Conservation (phyloP, 2,888 invertebrate genomes). For the Neoscelio sp. region DNA sequence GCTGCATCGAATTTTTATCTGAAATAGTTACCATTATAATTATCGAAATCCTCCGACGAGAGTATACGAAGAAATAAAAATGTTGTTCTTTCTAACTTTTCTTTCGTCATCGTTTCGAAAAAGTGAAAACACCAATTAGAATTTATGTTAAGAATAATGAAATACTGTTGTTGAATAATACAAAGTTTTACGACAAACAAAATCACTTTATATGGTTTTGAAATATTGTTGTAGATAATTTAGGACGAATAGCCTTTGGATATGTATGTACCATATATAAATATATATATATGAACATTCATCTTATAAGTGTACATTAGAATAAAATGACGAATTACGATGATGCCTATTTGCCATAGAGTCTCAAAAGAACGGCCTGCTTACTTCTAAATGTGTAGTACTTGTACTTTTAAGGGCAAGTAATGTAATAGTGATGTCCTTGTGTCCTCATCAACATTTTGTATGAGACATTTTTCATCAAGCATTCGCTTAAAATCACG, state of each 20-base stretch:
- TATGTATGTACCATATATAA: conserved; percentile 23
- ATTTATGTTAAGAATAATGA: conserved; percentile 25
- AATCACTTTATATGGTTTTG: conserved; percentile 21
- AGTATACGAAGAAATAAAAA: too few species aligned
- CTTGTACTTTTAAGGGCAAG: conserved; percentile 68
- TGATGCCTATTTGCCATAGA: conserved; percentile 67
- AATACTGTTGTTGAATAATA: conserved; percentile 27
- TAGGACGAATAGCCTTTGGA: conserved; percentile 16
- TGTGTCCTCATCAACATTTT: neutral
- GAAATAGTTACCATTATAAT: too few species aligned
- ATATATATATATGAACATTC: conserved; percentile 3
- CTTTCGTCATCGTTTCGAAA: neutral
- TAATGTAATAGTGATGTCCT: neutral
- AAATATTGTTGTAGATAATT: conserved; percentile 21
- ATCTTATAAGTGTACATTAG: conserved; percentile 48
- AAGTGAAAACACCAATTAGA: conserved; percentile 33
- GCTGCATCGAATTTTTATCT: too few species aligned
- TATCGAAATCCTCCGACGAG: too few species aligned
- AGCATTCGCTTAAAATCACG: neutral
- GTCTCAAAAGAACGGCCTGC: conserved; percentile 65
- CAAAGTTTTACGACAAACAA: conserved; percentile 11
- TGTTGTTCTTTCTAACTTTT: neutral
- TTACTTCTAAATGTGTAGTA: conserved; percentile 76
- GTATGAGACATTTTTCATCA: neutral
- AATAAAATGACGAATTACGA: conserved; percentile 46